phyloP scores from a whole-genome alignment of 2,888 invertebrate species.

The Ethmia dodecea region DNA sequence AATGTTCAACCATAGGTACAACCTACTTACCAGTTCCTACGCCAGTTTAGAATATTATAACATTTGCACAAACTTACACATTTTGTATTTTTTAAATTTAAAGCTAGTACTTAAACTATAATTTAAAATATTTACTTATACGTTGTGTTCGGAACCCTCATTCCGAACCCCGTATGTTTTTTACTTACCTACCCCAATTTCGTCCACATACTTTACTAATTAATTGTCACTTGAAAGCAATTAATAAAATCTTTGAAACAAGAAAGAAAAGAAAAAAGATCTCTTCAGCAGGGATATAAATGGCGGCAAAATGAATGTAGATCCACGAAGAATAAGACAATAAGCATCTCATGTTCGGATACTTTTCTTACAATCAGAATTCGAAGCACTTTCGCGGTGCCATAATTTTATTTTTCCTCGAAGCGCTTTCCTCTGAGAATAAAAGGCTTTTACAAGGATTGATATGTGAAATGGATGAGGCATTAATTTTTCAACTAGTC shows the following conservation, averaged over 20 bases:
- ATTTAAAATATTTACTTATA: too few relatives aligned
- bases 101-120: too few relatives aligned
- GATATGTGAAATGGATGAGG: not conserved
- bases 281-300: not conserved
- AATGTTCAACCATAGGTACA: too few relatives aligned
- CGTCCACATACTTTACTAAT: slow-evolving; percentile 11
- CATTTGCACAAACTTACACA: too few relatives aligned
- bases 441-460: slow-evolving; percentile 1
- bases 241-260: too few relatives aligned
- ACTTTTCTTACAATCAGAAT: slow-evolving; percentile 12
- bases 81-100: too few relatives aligned
- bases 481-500: not conserved
- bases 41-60: too few relatives aligned
- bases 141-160: too few relatives aligned
- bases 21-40: too few relatives aligned
- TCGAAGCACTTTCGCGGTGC: slow-evolving; percentile 9
- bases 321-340: slow-evolving; percentile 4
- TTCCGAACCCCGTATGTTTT: too few relatives aligned
- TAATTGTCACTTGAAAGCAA: slow-evolving; percentile 13
- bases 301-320: not conserved
- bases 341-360: slow-evolving; percentile 4
- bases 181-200: too few relatives aligned
- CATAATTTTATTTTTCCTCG: slow-evolving; percentile 13
- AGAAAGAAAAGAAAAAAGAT: too few relatives aligned
- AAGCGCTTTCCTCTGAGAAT: slow-evolving; percentile 5